These are phyloP conservation scores for Acrobasis suavella DNA, from an alignment of 2,888 invertebrate genomes.

Conservation along the genomic window DNA sequence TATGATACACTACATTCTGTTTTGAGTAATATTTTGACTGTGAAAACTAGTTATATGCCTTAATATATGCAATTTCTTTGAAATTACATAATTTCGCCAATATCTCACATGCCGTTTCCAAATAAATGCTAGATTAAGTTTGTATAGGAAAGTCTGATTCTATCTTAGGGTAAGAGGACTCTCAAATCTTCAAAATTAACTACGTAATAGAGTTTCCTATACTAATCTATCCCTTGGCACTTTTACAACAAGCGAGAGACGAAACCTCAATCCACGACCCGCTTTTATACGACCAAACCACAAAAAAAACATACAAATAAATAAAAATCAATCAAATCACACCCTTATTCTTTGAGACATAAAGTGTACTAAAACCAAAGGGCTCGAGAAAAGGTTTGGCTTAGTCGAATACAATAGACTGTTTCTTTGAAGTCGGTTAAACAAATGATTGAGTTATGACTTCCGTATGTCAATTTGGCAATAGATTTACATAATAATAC, in stretches of 20 bases:
- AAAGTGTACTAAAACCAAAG: not conserved
- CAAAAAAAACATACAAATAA: not conserved
- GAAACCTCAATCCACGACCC: not conserved
- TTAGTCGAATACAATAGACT: conserved; percentile 38
- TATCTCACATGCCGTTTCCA: too few species aligned
- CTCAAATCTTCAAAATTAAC: too few species aligned
- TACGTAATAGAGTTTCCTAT: too few species aligned
- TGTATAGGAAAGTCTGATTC: too few species aligned
- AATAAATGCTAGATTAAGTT: too few species aligned
- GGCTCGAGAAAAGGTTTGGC: conserved; percentile 21
- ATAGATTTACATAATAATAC: conserved; percentile 27
- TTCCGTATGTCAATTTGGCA: conserved; percentile 39
- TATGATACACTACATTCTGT: too few species aligned
- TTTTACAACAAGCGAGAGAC: not conserved
- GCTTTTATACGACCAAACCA: not conserved
- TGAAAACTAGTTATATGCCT: too few species aligned
- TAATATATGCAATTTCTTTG: too few species aligned
- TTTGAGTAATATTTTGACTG: too few species aligned
- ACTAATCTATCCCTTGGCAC: too few species aligned
- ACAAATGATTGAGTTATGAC: conserved; percentile 54
- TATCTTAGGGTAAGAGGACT: too few species aligned
- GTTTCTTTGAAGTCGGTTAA: conserved; percentile 37
- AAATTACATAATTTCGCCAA: too few species aligned
- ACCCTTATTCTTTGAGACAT: conserved; percentile 1
- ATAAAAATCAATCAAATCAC: not conserved